Evolutionary conservation across 2,888 invertebrate genomes (phyloP).

Genomic region (Andrena praecox): DNA sequence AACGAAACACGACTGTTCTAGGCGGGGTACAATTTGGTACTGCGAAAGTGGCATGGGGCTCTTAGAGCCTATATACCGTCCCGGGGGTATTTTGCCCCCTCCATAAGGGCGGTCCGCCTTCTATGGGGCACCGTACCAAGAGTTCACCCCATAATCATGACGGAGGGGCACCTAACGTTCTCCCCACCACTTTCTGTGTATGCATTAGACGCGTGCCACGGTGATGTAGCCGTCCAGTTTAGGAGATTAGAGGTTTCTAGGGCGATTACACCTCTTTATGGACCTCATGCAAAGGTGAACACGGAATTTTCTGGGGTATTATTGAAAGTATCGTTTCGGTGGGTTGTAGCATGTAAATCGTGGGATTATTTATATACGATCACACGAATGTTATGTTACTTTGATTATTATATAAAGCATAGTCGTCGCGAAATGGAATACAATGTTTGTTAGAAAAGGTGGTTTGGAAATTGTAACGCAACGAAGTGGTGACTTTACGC

Average conservation of each 20-base stretch:
- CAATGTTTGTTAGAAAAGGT: too few relatives aligned
- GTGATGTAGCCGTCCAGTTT: constrained; percentile 76
- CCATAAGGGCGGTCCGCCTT: constrained; percentile 68
- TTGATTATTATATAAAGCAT: too few relatives aligned
- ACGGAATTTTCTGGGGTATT: constrained; percentile 29
- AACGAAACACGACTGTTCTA: constrained; percentile 62
- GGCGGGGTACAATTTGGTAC: constrained; percentile 81
- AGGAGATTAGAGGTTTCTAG: constrained; percentile 83
- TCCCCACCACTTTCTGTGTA: constrained; percentile 63
- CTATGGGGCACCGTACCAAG: constrained; percentile 79
- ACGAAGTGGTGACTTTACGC: background rate
- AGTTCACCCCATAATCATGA: constrained; percentile 81
- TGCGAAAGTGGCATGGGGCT: constrained; percentile 80
- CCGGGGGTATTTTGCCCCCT: constrained; percentile 80
- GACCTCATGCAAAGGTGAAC: constrained; percentile 59
- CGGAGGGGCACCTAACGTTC: constrained; percentile 68
- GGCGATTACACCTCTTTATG: constrained; percentile 79
- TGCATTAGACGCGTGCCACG: constrained; percentile 80
- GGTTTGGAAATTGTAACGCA: background rate
- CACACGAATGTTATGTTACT: too few relatives aligned
- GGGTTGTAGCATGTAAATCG: too few relatives aligned
- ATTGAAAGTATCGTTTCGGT: constrained; percentile 8
- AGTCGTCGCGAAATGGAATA: too few relatives aligned
- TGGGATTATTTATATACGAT: too few relatives aligned
- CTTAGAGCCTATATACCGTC: constrained; percentile 81